Percentiles rank a stretch among this genome's conserved stretches.
phyloP scores from a whole-genome alignment of 2,888 invertebrate species.

The Drosophila monieri region DNA sequence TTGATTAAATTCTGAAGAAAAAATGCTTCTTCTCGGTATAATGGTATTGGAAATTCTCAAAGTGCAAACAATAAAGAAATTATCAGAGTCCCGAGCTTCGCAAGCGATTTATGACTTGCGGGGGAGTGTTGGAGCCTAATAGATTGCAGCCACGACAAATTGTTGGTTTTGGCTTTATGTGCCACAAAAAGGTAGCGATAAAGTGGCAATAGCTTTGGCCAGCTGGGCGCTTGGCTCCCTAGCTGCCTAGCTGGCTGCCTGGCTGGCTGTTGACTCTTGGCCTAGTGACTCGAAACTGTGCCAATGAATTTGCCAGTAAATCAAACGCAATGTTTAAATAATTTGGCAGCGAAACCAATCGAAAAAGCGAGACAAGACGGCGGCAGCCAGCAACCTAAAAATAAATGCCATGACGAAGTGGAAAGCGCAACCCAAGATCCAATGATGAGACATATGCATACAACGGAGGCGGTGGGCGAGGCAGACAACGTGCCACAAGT shows the following conservation, averaged over 20 bases:
- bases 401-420: constrained; percentile 42
- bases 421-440: constrained; percentile 15
- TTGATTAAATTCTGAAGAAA: no score
- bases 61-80: constrained; percentile 63
- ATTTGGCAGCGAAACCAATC: constrained; percentile 45
- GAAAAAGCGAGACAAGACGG: constrained; percentile 41
- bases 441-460: constrained; percentile 23
- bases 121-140: constrained; percentile 7
- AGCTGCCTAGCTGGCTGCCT: constrained; percentile 16
- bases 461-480: constrained; percentile 7
- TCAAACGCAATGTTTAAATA: constrained; percentile 38
- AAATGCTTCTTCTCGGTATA: no score
- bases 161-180: constrained; percentile 10
- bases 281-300: constrained; percentile 57
- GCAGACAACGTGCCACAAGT: constrained; percentile 32
- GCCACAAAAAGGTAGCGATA: constrained; percentile 25
- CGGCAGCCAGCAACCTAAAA: constrained; percentile 36
- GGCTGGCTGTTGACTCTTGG: constrained; percentile 25
- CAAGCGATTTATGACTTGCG: constrained; percentile 15
- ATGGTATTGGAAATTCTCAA: constrained; percentile 14
- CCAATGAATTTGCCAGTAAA: constrained; percentile 70
- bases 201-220: constrained; percentile 5
- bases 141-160: constrained; percentile 31
- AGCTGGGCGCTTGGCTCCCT: constrained; percentile 1
- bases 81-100: constrained; percentile 35